Evolutionary conservation across 2,888 invertebrate genomes (phyloP).

Genomic region (Plagiodera versicolora): DNA sequence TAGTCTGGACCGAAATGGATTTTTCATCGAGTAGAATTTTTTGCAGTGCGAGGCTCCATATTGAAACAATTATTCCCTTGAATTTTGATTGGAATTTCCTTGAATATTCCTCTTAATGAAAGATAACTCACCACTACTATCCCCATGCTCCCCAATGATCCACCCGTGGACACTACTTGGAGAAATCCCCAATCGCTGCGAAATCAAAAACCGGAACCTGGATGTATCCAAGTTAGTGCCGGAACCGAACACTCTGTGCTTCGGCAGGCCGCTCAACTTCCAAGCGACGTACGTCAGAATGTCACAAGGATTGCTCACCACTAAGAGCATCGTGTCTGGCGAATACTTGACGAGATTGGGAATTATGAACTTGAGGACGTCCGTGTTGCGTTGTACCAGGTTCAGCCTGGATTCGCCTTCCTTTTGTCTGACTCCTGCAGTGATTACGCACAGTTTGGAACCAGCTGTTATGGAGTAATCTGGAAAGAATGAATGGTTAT

Average conservation of each 20-base stretch:
- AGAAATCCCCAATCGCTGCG: conserved; percentile 78
- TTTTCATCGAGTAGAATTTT: too few species aligned
- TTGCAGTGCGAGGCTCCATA: too few species aligned
- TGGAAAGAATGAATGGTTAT: too few species aligned
- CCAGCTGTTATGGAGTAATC: conserved; percentile 78
- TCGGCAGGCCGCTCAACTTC: conserved; percentile 89
- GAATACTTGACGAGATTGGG: conserved; percentile 81
- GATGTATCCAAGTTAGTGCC: conserved; percentile 94
- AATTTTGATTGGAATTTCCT: too few species aligned
- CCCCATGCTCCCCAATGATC: conserved; percentile 94
- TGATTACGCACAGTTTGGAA: conserved; percentile 84
- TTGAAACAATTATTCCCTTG: too few species aligned
- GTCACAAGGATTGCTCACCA: conserved; percentile 93
- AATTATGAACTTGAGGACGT: conserved; percentile 83
- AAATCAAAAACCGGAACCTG: conserved; percentile 84
- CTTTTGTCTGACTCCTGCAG: conserved; percentile 90
- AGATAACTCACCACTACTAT: conserved; percentile 57
- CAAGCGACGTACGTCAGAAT: conserved; percentile 93
- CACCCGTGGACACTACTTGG: conserved; percentile 87
- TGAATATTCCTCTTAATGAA: too few species aligned
- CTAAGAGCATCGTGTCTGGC: conserved; percentile 80
- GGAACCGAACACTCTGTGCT: conserved; percentile 83
- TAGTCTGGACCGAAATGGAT: too few species aligned
- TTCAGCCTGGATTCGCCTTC: conserved; percentile 87
- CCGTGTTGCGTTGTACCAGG: conserved; percentile 87